Evolutionary conservation across 2,888 invertebrate species (phyloP).

Genomic region (Heteromurus nitidus): DNA sequence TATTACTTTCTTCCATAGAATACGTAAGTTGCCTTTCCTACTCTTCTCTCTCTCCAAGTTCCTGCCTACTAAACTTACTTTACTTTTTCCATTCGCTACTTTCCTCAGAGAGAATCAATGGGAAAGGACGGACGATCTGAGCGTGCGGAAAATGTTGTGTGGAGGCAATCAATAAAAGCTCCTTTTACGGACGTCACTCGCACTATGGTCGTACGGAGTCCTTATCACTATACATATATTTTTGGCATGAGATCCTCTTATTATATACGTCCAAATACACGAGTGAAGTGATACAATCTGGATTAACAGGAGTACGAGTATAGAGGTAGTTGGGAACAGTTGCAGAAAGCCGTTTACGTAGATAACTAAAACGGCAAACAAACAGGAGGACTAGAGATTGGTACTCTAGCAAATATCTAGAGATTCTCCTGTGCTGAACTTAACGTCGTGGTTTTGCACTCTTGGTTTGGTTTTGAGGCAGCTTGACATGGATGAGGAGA

Average conservation of each 20-base stretch:
- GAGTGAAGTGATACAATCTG: background rate
- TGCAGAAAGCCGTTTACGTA: too few species aligned
- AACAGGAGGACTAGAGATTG: background rate
- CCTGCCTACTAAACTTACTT: background rate
- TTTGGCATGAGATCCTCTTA: background rate
- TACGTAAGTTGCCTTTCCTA: slow-evolving; percentile 4
- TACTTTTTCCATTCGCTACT: slow-evolving; percentile 27
- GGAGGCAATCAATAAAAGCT: slow-evolving; percentile 36
- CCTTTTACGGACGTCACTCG: slow-evolving; percentile 36
- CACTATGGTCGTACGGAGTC: too few species aligned
- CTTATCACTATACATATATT: slow-evolving; percentile 4
- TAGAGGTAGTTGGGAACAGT: too few species aligned
- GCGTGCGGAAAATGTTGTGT: slow-evolving; percentile 38
- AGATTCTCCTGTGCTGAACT: background rate
- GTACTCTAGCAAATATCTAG: background rate
- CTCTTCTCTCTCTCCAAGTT: background rate
- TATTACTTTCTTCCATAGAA: background rate
- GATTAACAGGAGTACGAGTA: background rate
- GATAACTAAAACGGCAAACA: too few species aligned
- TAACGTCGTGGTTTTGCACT: background rate
- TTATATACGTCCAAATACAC: background rate
- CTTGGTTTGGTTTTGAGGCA: slow-evolving; percentile 1
- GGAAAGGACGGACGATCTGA: slow-evolving; percentile 46
- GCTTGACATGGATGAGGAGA: background rate
- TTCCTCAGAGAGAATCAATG: slow-evolving; percentile 38